Conservation (phyloP, 2,113 vertebrate species). For the Hyperopisus bebe region DNA sequence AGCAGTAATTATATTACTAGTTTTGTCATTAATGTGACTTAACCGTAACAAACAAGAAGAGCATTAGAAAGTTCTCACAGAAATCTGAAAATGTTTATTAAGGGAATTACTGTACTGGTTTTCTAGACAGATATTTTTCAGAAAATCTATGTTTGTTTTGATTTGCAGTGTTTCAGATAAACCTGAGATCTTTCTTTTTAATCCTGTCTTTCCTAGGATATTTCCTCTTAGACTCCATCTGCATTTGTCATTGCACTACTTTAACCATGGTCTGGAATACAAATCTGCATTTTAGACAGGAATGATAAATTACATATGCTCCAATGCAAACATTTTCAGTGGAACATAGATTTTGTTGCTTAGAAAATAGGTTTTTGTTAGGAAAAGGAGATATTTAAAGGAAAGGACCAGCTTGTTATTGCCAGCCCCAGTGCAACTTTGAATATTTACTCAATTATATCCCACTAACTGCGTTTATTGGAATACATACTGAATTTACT, state of each 20-base stretch:
- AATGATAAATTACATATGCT: constrained; percentile 12
- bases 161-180: background rate
- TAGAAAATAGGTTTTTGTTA: background rate
- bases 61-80: background rate
- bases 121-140: background rate
- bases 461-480: background rate
- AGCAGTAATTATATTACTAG: background rate
- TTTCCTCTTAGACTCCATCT: constrained; percentile 40
- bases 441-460: background rate
- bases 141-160: background rate
- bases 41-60: background rate
- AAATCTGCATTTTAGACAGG: constrained; percentile 39
- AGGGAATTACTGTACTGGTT: background rate
- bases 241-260: constrained; percentile 55
- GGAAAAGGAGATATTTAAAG: background rate
- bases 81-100: background rate
- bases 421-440: background rate
- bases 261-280: constrained; percentile 50
- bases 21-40: background rate
- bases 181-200: background rate
- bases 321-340: background rate
- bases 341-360: background rate
- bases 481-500: background rate
- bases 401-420: background rate
- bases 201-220: constrained; percentile 33